These are phyloP conservation scores for Marisa cornuarietis DNA, from an alignment of 1,140 invertebrate genomes.

Conservation along the genomic window DNA sequence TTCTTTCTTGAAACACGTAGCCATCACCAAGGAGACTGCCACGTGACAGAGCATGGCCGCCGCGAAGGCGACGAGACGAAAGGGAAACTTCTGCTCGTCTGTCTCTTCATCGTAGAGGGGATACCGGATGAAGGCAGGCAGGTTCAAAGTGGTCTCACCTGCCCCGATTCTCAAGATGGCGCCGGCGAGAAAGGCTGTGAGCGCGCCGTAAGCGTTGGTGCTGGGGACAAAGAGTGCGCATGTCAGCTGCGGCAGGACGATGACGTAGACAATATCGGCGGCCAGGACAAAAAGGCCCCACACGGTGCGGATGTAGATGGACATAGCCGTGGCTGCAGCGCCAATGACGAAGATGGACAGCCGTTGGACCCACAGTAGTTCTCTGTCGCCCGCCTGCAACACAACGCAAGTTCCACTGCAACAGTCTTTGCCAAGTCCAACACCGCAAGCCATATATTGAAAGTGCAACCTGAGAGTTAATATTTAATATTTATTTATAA, in stretches of 20 bases:
- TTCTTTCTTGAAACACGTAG: too few species aligned
- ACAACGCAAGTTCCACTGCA: neutral
- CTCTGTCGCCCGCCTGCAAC: slow-evolving; percentile 48
- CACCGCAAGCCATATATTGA: neutral
- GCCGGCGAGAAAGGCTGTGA: slow-evolving; percentile 43
- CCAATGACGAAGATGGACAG: slow-evolving; percentile 48
- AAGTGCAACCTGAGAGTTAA: neutral
- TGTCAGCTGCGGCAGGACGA: slow-evolving; percentile 54
- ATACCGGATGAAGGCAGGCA: slow-evolving; percentile 54
- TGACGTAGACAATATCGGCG: slow-evolving; percentile 59
- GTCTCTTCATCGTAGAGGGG: slow-evolving; percentile 45
- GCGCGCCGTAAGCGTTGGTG: slow-evolving; percentile 51
- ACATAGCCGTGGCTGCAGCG: slow-evolving; percentile 43
- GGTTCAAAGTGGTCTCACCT: slow-evolving; percentile 45
- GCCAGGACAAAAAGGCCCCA: slow-evolving; percentile 60
- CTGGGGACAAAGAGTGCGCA: slow-evolving; percentile 50
- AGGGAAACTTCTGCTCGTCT: slow-evolving; percentile 54
- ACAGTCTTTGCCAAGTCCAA: too few species aligned
- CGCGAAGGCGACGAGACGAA: slow-evolving; percentile 54
- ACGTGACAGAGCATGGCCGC: slow-evolving; percentile 41
- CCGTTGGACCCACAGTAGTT: slow-evolving; percentile 50
- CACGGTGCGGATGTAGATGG: slow-evolving; percentile 50
- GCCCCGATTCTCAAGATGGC: slow-evolving; percentile 47
- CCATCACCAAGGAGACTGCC: too few species aligned
- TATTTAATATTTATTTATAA: too few species aligned